Evolutionary conservation across 1,140 invertebrate genomes (phyloP).

Genomic region (Caligus rogercresseyi): DNA sequence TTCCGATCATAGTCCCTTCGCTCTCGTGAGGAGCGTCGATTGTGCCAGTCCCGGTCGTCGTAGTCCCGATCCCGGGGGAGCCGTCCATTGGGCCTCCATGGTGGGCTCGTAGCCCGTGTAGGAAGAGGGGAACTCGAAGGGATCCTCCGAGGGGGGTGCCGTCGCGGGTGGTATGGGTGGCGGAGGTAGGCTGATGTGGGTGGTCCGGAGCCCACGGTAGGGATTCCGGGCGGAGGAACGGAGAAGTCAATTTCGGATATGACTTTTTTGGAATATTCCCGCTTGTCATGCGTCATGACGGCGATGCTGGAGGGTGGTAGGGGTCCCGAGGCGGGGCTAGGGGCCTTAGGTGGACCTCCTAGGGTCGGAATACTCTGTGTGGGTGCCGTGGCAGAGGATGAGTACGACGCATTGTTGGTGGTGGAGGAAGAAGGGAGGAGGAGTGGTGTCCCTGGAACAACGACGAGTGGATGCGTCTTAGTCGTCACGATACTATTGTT

Average conservation of each 20-base stretch:
- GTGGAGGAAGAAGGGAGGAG: background rate
- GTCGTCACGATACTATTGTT: background rate
- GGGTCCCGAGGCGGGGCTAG: background rate
- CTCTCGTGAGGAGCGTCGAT: background rate
- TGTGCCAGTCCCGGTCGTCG: background rate
- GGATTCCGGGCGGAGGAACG: constrained; percentile 9
- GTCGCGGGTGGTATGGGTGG: background rate
- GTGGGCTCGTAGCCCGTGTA: constrained; percentile 5
- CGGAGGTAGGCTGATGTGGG: background rate
- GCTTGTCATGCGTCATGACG: constrained; percentile 18
- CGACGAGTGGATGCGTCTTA: background rate
- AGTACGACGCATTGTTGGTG: background rate
- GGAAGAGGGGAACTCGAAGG: background rate
- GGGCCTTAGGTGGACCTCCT: background rate
- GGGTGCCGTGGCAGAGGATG: too few species aligned
- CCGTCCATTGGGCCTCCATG: constrained; percentile 16
- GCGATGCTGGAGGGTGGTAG: constrained; percentile 1
- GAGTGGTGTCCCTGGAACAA: background rate
- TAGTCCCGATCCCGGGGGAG: constrained; percentile 4
- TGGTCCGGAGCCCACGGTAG: background rate
- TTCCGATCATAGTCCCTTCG: background rate
- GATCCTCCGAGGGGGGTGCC: constrained; percentile 4
- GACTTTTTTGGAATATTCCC: constrained; percentile 17
- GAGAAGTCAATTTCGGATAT: constrained; percentile 13
- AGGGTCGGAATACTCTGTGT: too few species aligned